Conservation (phyloP, 2,888 invertebrate species). For the Hofmannophila pseudospretella region DNA sequence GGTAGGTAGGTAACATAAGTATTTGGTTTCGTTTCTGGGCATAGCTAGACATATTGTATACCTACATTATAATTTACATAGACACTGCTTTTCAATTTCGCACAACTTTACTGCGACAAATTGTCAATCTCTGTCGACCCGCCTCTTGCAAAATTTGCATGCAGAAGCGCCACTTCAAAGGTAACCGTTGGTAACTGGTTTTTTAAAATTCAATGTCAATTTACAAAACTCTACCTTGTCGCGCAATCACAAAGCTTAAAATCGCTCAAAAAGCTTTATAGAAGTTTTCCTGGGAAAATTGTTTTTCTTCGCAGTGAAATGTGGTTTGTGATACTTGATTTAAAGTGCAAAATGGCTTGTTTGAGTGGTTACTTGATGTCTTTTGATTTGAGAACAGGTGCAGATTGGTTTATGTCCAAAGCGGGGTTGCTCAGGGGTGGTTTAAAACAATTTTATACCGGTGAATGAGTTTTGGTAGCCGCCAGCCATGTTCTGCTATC, state of each 20-base stretch:
- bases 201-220: neutral
- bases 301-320: neutral
- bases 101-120: constrained; percentile 33
- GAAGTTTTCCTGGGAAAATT: neutral
- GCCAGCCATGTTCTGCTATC: constrained; percentile 54
- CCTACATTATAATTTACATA: neutral
- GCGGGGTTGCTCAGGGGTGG: constrained; percentile 51
- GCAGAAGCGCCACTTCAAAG: constrained; percentile 78
- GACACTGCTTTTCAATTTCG: constrained; percentile 15
- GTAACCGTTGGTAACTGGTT: constrained; percentile 53
- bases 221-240: neutral
- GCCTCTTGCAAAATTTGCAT: constrained; percentile 61
- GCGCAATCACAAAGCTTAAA: neutral
- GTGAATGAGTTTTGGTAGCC: constrained; percentile 78
- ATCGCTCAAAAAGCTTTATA: neutral
- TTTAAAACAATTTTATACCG: constrained; percentile 69
- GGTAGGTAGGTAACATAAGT: no score
- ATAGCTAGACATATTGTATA: no score
- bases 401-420: constrained; percentile 60
- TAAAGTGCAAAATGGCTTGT: constrained; percentile 11
- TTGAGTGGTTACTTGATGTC: neutral
- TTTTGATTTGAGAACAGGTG: constrained; percentile 12
- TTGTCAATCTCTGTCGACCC: constrained; percentile 50
- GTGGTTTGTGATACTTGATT: neutral
- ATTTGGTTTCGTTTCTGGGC: no score